Conservation (phyloP, 2,888 invertebrate species). For the Auanema sp. region DNA sequence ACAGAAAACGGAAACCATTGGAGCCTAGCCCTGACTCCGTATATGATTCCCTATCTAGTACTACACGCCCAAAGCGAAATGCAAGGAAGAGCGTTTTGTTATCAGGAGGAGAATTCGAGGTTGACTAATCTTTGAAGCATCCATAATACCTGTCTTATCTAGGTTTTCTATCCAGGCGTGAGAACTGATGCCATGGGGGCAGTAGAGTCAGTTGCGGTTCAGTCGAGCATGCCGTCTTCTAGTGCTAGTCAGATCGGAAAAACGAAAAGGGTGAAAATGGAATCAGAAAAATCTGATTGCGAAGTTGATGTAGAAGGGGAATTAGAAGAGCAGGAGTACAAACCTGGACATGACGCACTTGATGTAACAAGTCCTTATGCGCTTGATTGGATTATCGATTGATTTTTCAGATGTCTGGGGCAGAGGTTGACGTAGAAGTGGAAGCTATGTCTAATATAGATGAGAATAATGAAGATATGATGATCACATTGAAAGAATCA, state of each 20-base stretch:
- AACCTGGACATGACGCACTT: background rate
- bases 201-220: background rate
- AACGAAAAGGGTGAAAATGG: background rate
- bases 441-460: conserved; percentile 20
- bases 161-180: background rate
- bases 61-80: conserved; percentile 28
- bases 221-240: conserved; percentile 9
- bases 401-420: background rate
- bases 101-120: conserved; percentile 31
- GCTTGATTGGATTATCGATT: background rate
- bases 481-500: conserved; percentile 11
- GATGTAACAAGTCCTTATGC: background rate
- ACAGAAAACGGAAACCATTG: background rate
- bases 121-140: conserved; percentile 3
- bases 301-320: conserved; percentile 9
- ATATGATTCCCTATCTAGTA: background rate
- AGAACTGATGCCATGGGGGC: background rate
- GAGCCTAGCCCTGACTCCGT: background rate
- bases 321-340: conserved; percentile 5
- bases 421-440: conserved; percentile 13
- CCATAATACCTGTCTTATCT: background rate
- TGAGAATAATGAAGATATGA: conserved; percentile 8
- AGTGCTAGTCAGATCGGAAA: background rate
- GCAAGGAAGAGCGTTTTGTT: conserved; percentile 37
- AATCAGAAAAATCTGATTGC: background rate